phyloP scores from a whole-genome alignment of 1,140 invertebrate genomes.

The Sitobion miscanthi region DNA sequence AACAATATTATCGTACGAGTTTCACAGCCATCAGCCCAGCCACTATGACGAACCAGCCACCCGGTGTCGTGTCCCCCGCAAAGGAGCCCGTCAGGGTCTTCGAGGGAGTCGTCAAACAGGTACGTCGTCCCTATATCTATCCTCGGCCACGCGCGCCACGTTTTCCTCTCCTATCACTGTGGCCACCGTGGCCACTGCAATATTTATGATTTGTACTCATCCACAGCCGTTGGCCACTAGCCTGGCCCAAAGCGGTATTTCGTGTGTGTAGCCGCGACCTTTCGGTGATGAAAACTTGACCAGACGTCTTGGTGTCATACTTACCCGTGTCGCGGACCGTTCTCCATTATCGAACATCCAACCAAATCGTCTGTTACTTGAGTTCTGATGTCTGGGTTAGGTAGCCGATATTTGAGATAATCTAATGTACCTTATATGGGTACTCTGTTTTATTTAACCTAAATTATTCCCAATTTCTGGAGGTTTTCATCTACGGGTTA shows the following conservation, averaged over 20 bases:
- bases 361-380: not conserved
- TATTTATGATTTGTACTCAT: no score
- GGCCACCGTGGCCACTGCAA: no score
- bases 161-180: not conserved
- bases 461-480: not conserved
- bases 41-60: constrained; percentile 50
- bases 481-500: rapidly evolving
- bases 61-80: constrained; percentile 36
- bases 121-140: not conserved
- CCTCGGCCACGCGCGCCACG: not conserved
- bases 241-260: no score
- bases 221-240: not conserved
- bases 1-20: not conserved
- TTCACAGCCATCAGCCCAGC: no score
- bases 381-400: not conserved
- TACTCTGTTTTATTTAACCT: not conserved
- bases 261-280: not conserved
- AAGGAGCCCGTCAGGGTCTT: constrained; percentile 47
- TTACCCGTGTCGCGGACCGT: not conserved
- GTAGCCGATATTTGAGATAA: no score
- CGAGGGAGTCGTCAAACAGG: constrained; percentile 52
- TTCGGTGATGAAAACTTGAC: no score
- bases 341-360: not conserved
- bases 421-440: not conserved
- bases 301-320: no score